Percentiles rank a stretch among this genome's conserved stretches.
These are phyloP conservation scores for Chlorodrepanis virens DNA, from an alignment of 2,113 vertebrate species.

Conservation along the genomic window DNA sequence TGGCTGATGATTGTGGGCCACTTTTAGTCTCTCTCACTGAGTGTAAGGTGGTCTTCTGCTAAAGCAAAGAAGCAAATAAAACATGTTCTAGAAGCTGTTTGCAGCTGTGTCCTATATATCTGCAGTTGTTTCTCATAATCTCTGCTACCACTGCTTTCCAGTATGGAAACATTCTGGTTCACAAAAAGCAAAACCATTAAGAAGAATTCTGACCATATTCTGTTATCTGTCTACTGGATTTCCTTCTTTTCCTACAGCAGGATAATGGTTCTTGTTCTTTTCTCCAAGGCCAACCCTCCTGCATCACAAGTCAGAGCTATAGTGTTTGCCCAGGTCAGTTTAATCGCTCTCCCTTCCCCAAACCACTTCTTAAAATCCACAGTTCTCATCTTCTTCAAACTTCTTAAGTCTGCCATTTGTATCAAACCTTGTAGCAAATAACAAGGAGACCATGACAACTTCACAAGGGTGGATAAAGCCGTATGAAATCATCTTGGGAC, in stretches of 20 bases:
- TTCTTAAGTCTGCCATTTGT: not conserved
- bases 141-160: not conserved
- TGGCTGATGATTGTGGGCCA: not conserved
- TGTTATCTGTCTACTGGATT: not conserved
- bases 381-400: not conserved
- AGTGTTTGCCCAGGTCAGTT: not conserved
- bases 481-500: not conserved
- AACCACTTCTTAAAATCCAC: not conserved
- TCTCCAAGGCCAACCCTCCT: not conserved
- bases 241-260: not conserved
- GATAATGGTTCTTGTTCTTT: not conserved
- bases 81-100: not conserved
- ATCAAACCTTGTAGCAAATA: not conserved
- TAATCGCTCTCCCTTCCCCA: not conserved
- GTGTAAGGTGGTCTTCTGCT: not conserved
- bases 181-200: not conserved
- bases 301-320: not conserved
- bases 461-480: not conserved
- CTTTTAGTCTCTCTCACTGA: not conserved
- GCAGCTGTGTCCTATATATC: not conserved
- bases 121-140: not conserved
- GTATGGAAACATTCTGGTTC: not conserved
- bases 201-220: not conserved
- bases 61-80: not conserved
- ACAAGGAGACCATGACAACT: not conserved